Evolutionary conservation across 2,113 vertebrate genomes (phyloP).

Genomic region (Isurus oxyrinchus): DNA sequence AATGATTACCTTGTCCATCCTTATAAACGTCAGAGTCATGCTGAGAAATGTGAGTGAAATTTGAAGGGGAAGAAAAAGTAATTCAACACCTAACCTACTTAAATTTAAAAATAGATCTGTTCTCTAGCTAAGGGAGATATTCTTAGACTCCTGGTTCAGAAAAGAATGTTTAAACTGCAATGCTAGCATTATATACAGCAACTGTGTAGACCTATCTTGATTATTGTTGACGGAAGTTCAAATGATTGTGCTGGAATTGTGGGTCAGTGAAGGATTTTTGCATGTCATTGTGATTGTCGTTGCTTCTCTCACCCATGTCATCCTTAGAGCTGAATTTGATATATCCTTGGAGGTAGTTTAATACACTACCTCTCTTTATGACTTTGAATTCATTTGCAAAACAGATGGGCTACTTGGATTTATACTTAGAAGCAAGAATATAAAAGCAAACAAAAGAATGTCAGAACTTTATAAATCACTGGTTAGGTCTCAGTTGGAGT

Average conservation of each 20-base stretch:
- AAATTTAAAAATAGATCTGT: constrained; percentile 3
- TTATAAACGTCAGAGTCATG: neutral
- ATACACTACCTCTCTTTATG: neutral
- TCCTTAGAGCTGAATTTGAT: neutral
- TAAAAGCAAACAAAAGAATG: neutral
- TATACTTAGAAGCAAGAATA: neutral
- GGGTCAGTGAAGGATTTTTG: neutral
- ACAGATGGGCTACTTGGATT: neutral
- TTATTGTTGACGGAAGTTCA: neutral
- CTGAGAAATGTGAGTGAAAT: neutral
- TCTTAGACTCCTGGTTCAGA: neutral
- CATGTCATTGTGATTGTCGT: neutral
- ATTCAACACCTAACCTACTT: neutral
- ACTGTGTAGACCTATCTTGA: neutral
- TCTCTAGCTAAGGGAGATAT: neutral
- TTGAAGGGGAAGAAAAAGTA: neutral
- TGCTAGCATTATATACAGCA: neutral
- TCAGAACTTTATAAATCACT: neutral
- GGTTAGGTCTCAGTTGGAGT: neutral
- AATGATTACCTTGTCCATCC: neutral
- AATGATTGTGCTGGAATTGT: neutral
- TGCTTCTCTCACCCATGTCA: neutral
- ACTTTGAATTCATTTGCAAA: neutral
- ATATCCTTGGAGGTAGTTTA: neutral
- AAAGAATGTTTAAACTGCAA: neutral